These are phyloP conservation scores for Choloepus didactylus DNA, from an alignment of 2,797 vertebrate species.

Conservation along the genomic window DNA sequence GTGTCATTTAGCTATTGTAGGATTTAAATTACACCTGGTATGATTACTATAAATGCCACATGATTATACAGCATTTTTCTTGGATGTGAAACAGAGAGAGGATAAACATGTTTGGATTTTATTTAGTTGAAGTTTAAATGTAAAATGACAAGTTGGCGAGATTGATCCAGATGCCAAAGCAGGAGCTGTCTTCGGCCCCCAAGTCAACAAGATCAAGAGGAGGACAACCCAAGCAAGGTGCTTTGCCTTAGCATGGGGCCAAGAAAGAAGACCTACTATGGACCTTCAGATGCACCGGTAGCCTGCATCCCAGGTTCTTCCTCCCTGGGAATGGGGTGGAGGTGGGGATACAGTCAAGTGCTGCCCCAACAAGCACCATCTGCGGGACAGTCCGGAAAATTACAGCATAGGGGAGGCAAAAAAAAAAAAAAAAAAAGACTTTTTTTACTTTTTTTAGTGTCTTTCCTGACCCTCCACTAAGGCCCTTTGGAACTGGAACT, in stretches of 20 bases:
- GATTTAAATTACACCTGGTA: background rate
- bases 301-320: background rate
- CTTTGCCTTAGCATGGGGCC: accelerated
- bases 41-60: background rate
- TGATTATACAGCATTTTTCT: background rate
- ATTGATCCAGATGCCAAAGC: background rate
- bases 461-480: too few species aligned
- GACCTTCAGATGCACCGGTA: accelerated
- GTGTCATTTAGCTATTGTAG: background rate
- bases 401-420: too few species aligned
- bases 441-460: too few species aligned
- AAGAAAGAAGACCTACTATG: background rate
- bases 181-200: background rate
- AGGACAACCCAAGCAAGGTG: background rate
- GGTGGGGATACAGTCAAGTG: too few species aligned
- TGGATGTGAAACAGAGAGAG: background rate
- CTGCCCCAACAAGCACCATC: too few species aligned
- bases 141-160: background rate
- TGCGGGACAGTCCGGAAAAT: too few species aligned
- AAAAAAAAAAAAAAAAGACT: too few species aligned
- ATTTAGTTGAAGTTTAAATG: background rate
- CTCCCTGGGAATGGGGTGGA: too few species aligned
- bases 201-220: background rate
- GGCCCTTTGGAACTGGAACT: too few species aligned
- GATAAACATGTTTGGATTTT: background rate